These are phyloP conservation scores for Panagrolaimus sp. DNA, from an alignment of 1,140 invertebrate species.

Conservation along the genomic window DNA sequence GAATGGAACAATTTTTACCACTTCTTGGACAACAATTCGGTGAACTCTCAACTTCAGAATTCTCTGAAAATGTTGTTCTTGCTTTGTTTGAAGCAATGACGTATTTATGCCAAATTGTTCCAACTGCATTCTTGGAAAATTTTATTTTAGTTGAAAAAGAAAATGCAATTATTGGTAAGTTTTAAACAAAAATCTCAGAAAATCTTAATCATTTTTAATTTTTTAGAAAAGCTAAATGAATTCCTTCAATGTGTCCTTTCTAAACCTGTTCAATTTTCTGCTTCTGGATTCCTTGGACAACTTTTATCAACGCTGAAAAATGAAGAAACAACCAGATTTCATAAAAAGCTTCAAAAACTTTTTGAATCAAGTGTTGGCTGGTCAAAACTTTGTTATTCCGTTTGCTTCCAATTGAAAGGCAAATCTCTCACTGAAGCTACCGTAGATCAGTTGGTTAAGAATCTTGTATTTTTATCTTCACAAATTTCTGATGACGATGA, in stretches of 20 bases:
- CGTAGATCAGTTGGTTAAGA: constrained; percentile 15
- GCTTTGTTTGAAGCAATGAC: neutral
- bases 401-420: constrained; percentile 22
- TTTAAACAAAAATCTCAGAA: too few relatives aligned
- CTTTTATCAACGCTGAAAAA: neutral
- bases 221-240: neutral
- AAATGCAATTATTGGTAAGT: constrained; percentile 16
- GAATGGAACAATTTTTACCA: neutral
- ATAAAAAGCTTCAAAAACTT: neutral
- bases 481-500: constrained; percentile 20
- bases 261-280: neutral
- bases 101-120: neutral
- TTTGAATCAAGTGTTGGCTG: neutral
- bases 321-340: neutral
- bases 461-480: constrained; percentile 18
- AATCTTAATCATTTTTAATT: constrained; percentile 1
- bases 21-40: neutral
- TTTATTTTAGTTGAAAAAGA: neutral
- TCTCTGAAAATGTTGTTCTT: constrained; percentile 5
- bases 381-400: neutral
- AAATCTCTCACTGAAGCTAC: constrained; percentile 6
- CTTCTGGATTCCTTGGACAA: neutral
- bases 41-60: neutral
- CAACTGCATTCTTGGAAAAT: neutral
- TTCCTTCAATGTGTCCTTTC: constrained; percentile 14